Evolutionary conservation across 2,888 invertebrate species (phyloP).

Genomic region (Stenoptilia bipunctidactyla): DNA sequence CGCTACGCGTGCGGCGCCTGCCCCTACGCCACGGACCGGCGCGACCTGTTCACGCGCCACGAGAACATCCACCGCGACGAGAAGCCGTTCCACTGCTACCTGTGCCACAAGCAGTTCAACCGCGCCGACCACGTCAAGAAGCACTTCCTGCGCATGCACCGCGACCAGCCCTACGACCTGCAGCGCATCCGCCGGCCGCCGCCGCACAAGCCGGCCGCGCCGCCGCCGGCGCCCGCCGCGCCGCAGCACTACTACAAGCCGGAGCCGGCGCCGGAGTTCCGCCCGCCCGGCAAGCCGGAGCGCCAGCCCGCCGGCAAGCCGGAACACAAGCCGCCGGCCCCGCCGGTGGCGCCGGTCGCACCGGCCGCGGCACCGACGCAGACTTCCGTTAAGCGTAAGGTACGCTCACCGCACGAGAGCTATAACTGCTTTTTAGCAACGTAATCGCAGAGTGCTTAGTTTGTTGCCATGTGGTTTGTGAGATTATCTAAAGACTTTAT

Average conservation of each 20-base stretch:
- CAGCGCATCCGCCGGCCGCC: constrained; percentile 81
- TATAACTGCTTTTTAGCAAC: too few species aligned
- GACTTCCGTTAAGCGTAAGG: constrained; percentile 18
- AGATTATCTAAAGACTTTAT: too few species aligned
- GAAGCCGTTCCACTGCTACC: constrained; percentile 94
- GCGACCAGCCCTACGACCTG: constrained; percentile 89
- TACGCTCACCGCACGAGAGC: too few species aligned
- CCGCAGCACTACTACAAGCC: constrained; percentile 26
- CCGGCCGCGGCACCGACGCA: constrained; percentile 53
- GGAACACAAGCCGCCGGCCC: constrained; percentile 22
- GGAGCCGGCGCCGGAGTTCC: constrained; percentile 27
- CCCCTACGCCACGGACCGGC: constrained; percentile 91
- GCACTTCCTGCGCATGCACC: constrained; percentile 92
- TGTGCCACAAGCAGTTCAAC: constrained; percentile 93
- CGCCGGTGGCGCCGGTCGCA: constrained; percentile 42
- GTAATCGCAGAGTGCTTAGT: too few species aligned
- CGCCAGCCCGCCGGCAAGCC: constrained; percentile 40
- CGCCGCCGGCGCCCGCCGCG: constrained; percentile 11
- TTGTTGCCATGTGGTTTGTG: too few species aligned
- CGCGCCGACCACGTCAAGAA: constrained; percentile 95
- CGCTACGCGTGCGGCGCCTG: constrained; percentile 87
- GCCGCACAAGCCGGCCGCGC: constrained; percentile 12
- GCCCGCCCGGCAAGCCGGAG: constrained; percentile 41
- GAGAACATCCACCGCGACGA: constrained; percentile 95
- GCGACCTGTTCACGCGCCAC: constrained; percentile 91